Percentiles rank a stretch among this genome's conserved stretches.
Conservation (phyloP, 2,888 invertebrate species). For the Arrhopalites spinosus region DNA sequence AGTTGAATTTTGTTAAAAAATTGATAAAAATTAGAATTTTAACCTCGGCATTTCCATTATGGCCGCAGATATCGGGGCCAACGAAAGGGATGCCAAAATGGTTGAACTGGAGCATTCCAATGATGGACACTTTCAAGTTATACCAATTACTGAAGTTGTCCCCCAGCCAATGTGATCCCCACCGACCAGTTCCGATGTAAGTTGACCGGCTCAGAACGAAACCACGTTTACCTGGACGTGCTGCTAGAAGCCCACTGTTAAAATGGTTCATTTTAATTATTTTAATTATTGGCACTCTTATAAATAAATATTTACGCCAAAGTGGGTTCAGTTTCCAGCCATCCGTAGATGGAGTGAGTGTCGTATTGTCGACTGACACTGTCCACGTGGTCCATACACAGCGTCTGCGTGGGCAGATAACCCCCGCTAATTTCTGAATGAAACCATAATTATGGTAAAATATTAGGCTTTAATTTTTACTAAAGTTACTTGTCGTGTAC, state of each 20-base stretch:
- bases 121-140: constrained; percentile 57
- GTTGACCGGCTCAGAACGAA: constrained; percentile 58
- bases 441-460: constrained; percentile 58
- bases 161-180: constrained; percentile 61
- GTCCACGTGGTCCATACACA: constrained; percentile 44
- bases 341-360: constrained; percentile 76
- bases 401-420: constrained; percentile 67
- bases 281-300: not conserved
- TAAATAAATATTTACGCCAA: not conserved
- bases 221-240: constrained; percentile 49
- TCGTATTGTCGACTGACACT: constrained; percentile 73
- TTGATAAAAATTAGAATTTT: no score
- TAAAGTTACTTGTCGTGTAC: constrained; percentile 67
- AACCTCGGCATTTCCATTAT: constrained; percentile 66
- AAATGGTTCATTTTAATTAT: not conserved
- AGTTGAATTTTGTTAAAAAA: no score
- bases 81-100: constrained; percentile 56
- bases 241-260: constrained; percentile 13
- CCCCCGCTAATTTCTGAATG: constrained; percentile 67
- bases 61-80: constrained; percentile 64
- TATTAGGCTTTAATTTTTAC: not conserved
- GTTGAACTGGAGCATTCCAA: constrained; percentile 60
- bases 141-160: constrained; percentile 59
- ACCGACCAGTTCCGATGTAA: constrained; percentile 59
- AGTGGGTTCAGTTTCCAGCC: constrained; percentile 2